Percentiles rank a stretch among this genome's conserved stretches.
Conservation (phyloP, 2,113 vertebrate species). For the Stercorarius parasiticus region DNA sequence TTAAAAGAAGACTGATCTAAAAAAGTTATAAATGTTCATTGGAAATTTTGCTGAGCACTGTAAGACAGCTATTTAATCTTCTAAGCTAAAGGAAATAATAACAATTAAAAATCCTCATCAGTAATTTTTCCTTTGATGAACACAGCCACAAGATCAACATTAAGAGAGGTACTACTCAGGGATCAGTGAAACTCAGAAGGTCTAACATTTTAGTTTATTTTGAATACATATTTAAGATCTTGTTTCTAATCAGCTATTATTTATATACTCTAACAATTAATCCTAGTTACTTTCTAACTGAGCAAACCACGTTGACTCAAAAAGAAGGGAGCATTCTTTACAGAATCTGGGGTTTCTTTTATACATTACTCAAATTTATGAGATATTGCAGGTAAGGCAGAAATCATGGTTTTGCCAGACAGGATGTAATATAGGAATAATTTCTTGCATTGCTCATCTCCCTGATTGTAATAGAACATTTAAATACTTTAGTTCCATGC, state of each 20-base stretch:
- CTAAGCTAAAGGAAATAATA: neutral
- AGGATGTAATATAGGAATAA: neutral
- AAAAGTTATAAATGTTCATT: neutral
- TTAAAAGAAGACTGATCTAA: neutral
- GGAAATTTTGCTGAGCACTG: neutral
- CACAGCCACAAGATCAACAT: neutral
- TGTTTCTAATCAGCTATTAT: neutral
- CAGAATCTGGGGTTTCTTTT: neutral
- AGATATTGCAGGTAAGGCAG: neutral
- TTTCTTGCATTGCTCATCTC: neutral
- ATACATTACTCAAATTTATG: neutral
- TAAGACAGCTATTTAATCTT: neutral
- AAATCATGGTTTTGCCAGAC: neutral
- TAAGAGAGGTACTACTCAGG: neutral
- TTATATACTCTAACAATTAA: neutral
- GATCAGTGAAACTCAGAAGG: neutral
- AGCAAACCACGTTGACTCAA: accelerated
- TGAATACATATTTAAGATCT: neutral
- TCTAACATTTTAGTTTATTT: neutral
- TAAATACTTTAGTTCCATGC: neutral
- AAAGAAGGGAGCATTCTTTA: neutral
- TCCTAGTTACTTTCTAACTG: neutral
- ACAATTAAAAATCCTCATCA: neutral
- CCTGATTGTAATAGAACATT: neutral
- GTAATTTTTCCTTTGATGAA: neutral